Percentiles rank a stretch among this genome's conserved stretches.
phyloP scores from a whole-genome alignment of 2,797 vertebrate genomes.

The Xiphophorus birchmanni region DNA sequence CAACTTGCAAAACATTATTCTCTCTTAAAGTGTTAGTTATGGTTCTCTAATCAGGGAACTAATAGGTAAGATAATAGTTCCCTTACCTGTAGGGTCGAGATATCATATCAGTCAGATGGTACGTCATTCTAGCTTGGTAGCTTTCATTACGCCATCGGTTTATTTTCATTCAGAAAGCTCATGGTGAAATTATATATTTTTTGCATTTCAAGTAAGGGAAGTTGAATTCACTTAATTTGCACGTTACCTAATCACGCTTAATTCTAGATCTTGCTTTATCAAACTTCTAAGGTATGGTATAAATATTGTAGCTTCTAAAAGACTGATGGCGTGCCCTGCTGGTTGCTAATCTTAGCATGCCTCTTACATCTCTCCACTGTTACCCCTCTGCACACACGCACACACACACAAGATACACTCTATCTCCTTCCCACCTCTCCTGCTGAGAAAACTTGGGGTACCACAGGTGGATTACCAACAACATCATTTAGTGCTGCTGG shows the following conservation, averaged over 20 bases:
- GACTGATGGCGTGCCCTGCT: slow-evolving; percentile 57
- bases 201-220: not conserved
- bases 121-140: not conserved
- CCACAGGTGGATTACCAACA: slow-evolving; percentile 62
- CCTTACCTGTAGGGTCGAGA: too few relatives aligned
- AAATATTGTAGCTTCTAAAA: slow-evolving; percentile 63
- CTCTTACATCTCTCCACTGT: slow-evolving; percentile 58
- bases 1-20: not conserved
- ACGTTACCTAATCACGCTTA: slow-evolving; percentile 11
- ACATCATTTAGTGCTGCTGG: slow-evolving; percentile 60
- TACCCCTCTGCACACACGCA: not conserved
- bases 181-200: not conserved
- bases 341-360: slow-evolving; percentile 62
- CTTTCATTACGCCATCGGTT: not conserved
- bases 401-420: slow-evolving; percentile 11
- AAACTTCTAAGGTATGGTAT: slow-evolving; percentile 30
- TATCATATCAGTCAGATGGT: not conserved
- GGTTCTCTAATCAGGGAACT: not conserved
- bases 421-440: slow-evolving; percentile 50
- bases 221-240: not conserved
- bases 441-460: slow-evolving; percentile 63
- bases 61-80: not conserved
- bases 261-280: not conserved
- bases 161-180: not conserved
- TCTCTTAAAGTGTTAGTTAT: not conserved